phyloP scores from a whole-genome alignment of 2,113 vertebrate species.

The Urocynchramus pylzowi region DNA sequence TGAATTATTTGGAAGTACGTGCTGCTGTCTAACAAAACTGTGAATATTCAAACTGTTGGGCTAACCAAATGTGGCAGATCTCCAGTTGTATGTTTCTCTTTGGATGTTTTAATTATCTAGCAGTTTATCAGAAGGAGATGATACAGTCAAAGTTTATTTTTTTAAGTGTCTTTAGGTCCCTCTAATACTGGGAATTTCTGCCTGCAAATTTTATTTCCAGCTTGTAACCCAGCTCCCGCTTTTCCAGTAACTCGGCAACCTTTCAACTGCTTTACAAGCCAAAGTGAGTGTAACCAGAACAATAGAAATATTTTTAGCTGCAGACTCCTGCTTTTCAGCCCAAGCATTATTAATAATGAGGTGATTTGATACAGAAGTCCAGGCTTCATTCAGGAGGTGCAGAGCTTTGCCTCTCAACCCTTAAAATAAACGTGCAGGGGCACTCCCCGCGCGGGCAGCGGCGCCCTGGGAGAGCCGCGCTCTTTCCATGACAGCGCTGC shows the following conservation, averaged over 20 bases:
- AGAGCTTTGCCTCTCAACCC: not conserved
- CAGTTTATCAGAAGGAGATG: not conserved
- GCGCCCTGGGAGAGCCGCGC: not conserved
- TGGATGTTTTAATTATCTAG: not conserved
- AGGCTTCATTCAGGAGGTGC: conserved; percentile 2
- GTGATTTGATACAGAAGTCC: conserved; percentile 2
- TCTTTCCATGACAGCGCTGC: conserved; percentile 26
- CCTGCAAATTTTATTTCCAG: not conserved
- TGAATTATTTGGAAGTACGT: not conserved
- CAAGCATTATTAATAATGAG: not conserved
- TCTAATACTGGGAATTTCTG: not conserved
- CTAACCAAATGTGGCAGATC: not conserved
- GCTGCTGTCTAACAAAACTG: not conserved
- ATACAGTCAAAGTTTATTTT: not conserved
- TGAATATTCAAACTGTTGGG: not conserved
- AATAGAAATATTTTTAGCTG: conserved; percentile 7
- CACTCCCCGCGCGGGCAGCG: not conserved
- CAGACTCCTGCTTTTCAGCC: conserved; percentile 6
- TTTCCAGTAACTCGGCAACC: not conserved
- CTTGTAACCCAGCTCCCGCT: not conserved
- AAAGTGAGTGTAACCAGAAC: conserved; percentile 16
- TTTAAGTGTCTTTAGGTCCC: not conserved
- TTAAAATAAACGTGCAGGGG: not conserved
- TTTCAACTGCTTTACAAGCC: not conserved
- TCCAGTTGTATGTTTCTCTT: not conserved